Evolutionary conservation across 1,140 invertebrate genomes (phyloP), one percentile per base, ranked within the genome.

Genomic region (Nasonia giraulti): DNA sequence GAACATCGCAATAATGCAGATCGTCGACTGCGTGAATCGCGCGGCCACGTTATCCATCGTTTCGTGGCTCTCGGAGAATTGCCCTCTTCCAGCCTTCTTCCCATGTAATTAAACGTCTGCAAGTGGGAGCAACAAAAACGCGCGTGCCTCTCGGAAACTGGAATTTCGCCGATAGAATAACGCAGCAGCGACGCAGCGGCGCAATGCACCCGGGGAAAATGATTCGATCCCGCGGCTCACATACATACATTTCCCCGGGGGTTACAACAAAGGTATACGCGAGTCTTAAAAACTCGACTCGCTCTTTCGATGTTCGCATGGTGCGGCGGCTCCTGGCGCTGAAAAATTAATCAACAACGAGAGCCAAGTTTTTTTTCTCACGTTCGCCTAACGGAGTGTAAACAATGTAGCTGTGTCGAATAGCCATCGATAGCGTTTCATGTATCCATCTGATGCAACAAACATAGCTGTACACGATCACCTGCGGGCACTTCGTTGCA

Each of bases 191-290:
- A 31, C 27, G 23, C 69, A 44, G 23, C 73, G 14, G 73, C 11
- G 37, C 33, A 37, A 37, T 37, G 33, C 20, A 62, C 20, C 17
- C 6, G 20, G 17, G 7, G 44, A 77, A 77, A 77, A 47, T 77
- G 44, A 77, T 77, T 77, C 44, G 75, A 77, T 75, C 73, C 73
- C 37, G 2, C 23, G 14, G 69, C 69, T 27, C 73, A 44, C 75
- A 23, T 50, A 50, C 23, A 50, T 50, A 50, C 75, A 77, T 77
- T 77, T 77, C 75, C 75, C 75, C 6, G 20, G 75, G 23, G 75
- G 3, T 20, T 31, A 20, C 20, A 44, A 7, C 17, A 62, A 20
- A 20, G 27, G 1, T n/a, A 17, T 5, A 55, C 47, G 14, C 11
- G 47, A 2, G 20, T 62, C 55, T 62, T 62, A 62, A 62, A 62